A percentile compares a stretch with the other conserved stretches of the same genome.
Conservation (phyloP, 2,113 vertebrate species). For the Coptodon bakossiorum region DNA sequence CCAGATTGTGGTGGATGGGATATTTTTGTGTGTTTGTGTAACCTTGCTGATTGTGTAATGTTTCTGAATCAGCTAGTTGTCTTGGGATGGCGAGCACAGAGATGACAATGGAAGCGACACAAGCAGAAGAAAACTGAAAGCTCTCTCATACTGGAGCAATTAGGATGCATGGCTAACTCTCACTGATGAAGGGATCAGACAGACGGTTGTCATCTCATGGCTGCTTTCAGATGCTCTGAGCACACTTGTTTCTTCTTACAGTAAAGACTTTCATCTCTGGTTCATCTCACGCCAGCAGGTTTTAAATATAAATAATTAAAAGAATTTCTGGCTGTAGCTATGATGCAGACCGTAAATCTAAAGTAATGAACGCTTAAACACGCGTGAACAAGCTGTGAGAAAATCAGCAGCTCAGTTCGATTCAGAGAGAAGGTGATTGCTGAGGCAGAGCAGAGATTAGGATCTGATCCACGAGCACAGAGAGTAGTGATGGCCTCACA, state of each 20-base stretch:
- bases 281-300: neutral
- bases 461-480: neutral
- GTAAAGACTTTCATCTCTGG: neutral
- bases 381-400: neutral
- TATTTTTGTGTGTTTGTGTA: neutral
- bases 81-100: neutral
- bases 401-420: neutral
- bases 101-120: conserved; percentile 14
- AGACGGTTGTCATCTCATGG: neutral
- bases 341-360: neutral
- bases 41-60: neutral
- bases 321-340: neutral
- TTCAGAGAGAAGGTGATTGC: neutral
- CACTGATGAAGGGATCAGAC: conserved; percentile 11
- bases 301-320: neutral
- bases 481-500: neutral
- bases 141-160: conserved; percentile 53
- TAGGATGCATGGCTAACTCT: conserved; percentile 35
- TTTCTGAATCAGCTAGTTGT: neutral
- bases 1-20: neutral
- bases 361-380: neutral
- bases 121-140: neutral
- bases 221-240: neutral
- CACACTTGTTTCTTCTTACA: neutral
- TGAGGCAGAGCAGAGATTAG: neutral